phyloP scores from a whole-genome alignment of 1,140 invertebrate species.

The Bombus superbus region DNA sequence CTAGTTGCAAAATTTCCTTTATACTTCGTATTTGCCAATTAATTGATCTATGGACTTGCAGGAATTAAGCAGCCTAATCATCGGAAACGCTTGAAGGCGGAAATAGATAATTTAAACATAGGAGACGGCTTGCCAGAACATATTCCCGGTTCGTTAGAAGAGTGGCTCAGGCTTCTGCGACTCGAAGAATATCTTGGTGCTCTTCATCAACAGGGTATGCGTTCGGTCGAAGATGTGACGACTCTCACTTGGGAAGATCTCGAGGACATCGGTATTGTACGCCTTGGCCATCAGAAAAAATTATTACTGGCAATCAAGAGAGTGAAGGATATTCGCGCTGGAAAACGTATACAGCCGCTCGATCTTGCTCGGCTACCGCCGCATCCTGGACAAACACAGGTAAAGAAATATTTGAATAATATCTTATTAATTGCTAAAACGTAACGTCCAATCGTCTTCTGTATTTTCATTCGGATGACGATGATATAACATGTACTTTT shows the following conservation, averaged over 20 bases:
- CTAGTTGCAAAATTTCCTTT: too few species aligned
- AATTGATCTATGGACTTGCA: slow-evolving; percentile 46
- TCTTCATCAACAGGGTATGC: slow-evolving; percentile 95
- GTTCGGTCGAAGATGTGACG: slow-evolving; percentile 95
- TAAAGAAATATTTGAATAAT: slow-evolving; percentile 47
- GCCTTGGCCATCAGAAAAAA: slow-evolving; percentile 98
- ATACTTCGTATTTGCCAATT: neutral
- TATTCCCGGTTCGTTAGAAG: slow-evolving; percentile 94
- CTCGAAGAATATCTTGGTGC: slow-evolving; percentile 96
- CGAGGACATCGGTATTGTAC: slow-evolving; percentile 98
- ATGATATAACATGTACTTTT: neutral
- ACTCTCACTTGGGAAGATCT: slow-evolving; percentile 99
- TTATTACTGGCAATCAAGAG: slow-evolving; percentile 98
- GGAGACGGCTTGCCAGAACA: slow-evolving; percentile 96
- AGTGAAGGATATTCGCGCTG: slow-evolving; percentile 96
- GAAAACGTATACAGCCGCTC: slow-evolving; percentile 89
- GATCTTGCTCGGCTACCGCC: slow-evolving; percentile 85
- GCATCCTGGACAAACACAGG: slow-evolving; percentile 83
- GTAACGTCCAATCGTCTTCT: neutral
- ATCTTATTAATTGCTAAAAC: neutral
- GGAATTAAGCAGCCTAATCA: slow-evolving; percentile 98
- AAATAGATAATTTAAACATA: slow-evolving; percentile 97
- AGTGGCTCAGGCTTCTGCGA: slow-evolving; percentile 95
- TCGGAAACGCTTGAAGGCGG: slow-evolving; percentile 96
- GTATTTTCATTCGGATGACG: neutral